Evolutionary conservation across 2,797 vertebrate genomes (phyloP).

Genomic region (Microchirus variegatus): DNA sequence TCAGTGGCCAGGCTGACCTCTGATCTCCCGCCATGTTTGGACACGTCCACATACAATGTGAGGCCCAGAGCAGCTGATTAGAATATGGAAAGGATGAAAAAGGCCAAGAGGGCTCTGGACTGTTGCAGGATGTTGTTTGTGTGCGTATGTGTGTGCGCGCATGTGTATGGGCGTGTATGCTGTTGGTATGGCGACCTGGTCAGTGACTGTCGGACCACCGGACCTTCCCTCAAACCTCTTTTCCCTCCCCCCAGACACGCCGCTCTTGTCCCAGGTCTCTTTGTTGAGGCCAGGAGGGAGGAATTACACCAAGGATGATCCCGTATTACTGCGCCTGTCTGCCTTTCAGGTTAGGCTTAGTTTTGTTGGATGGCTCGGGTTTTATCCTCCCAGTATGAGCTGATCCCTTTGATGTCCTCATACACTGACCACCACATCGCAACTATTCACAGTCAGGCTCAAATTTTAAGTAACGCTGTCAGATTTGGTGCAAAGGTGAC

Average conservation of each 20-base stretch:
- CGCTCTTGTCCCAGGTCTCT: conserved; percentile 69
- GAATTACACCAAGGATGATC: conserved; percentile 81
- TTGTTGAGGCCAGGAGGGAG: conserved; percentile 72
- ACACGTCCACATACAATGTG: conserved; percentile 84
- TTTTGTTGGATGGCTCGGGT: conserved; percentile 70
- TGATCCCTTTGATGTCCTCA: conserved; percentile 72
- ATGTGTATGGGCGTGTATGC: conserved; percentile 23
- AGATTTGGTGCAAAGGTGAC: conserved; percentile 15
- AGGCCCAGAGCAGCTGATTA: conserved; percentile 82
- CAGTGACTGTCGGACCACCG: conserved; percentile 64
- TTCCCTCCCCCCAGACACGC: conserved; percentile 59
- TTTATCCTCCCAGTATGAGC: conserved; percentile 64
- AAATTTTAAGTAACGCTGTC: neutral
- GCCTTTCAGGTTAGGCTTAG: conserved; percentile 74
- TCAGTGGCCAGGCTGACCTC: conserved; percentile 81
- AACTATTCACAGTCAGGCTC: conserved; percentile 45
- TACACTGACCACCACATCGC: conserved; percentile 58
- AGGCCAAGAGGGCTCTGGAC: conserved; percentile 72
- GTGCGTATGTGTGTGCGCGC: conserved; percentile 26
- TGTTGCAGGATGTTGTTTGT: conserved; percentile 54
- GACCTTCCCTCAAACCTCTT: conserved; percentile 45
- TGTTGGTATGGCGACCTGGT: conserved; percentile 81
- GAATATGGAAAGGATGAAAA: conserved; percentile 79
- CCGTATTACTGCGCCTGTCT: conserved; percentile 70
- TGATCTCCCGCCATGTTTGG: conserved; percentile 87